Evolutionary conservation across 2,888 invertebrate genomes (phyloP).

Genomic region (Ypsolopha sequella): DNA sequence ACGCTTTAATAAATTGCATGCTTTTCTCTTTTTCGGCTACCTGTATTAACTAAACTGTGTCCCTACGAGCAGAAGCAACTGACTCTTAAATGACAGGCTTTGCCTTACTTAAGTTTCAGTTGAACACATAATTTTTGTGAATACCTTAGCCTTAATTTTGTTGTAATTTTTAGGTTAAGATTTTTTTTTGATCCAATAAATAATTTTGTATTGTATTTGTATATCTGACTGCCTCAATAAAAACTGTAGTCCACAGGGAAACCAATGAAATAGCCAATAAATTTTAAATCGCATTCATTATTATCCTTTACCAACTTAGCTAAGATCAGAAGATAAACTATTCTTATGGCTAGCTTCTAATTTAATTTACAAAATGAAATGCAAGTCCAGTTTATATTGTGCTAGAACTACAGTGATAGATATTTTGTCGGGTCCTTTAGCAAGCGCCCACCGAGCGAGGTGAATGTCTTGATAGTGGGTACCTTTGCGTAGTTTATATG

Average conservation of each 20-base stretch:
- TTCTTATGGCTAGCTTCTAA: not conserved
- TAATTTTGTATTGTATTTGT: too few species aligned
- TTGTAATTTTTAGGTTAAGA: too few species aligned
- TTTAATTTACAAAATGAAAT: not conserved
- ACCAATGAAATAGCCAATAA: not conserved
- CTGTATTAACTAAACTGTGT: too few species aligned
- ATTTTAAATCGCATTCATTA: not conserved
- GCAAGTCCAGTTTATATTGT: not conserved
- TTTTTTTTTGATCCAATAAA: too few species aligned
- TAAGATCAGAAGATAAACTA: not conserved
- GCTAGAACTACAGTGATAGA: not conserved
- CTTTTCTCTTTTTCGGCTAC: too few species aligned
- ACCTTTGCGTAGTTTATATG: conserved; percentile 52
- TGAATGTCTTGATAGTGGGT: not conserved
- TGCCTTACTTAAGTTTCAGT: too few species aligned
- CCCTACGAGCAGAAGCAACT: too few species aligned
- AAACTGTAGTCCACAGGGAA: not conserved
- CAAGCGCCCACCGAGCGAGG: not conserved
- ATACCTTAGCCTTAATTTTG: too few species aligned
- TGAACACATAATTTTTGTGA: too few species aligned
- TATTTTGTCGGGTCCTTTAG: not conserved
- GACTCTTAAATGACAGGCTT: too few species aligned
- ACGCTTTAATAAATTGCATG: too few species aligned
- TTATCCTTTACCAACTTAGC: not conserved
- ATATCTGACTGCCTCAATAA: too few species aligned